Evolutionary conservation across 2,797 vertebrate genomes (phyloP), one percentile per base, ranked within the genome.

Genomic region (Poeciliopsis presidionis): DNA sequence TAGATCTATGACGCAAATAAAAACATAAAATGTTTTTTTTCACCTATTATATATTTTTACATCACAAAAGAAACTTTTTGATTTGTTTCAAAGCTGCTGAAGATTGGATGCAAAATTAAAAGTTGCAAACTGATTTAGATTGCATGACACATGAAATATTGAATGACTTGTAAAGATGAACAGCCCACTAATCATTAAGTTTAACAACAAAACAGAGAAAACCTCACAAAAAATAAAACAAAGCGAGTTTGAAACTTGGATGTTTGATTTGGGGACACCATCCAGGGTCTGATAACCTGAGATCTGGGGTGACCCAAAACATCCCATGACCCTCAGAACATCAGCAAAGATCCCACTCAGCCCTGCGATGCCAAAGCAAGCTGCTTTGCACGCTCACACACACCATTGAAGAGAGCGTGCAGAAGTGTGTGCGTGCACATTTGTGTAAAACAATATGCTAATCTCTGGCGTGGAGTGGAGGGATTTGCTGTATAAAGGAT

Each of bases 401-500:
- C 73, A 73, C 33, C 65, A 57, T 39, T 6, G 47, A 25, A 25
- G 61, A 39, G 70, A 41, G 55, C 55, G 46, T 71, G 72, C 53
- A 74, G 30, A 46, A 49, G 74, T 73, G 72, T 78, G 75, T 79
- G 75, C 74, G 70, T 36, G 22, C 20, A 57, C 6, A 9, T 88
- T 73, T 87, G 75, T 80, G 69, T 91, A 72, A 92, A 90, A 94
- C 90, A 93, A 90, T 91, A 93, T 92, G 92, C 90, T 94, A 95
- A 95, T 95, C 93, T 93, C 88, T 75, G 80, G 87, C 85, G n/a
- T 90, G 86, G 91, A 91, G 92, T 86, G 72, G 91, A 90, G 89
- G 93, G 93, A 95, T 95, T 94, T 95, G 90, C 87, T 87, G 89
- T 89, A 85, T 88, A 89, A 89, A 90, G 80, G 88, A 91, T 92